Evolutionary conservation across 2,797 vertebrate genomes (phyloP), one percentile per base, ranked within the genome.

Genomic region (Megalops cyprinoides): DNA sequence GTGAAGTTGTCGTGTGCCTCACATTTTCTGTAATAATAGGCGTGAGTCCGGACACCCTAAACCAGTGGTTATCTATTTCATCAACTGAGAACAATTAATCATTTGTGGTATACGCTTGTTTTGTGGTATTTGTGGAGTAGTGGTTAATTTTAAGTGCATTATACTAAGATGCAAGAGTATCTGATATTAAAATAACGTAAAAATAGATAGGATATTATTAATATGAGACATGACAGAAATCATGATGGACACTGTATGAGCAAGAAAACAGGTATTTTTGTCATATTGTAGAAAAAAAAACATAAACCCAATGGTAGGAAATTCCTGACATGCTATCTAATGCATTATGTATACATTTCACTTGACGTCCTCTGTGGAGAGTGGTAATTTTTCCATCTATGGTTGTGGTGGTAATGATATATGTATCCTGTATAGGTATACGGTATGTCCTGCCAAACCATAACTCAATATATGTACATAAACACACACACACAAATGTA

Each of bases 21-120:
- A 20, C 65, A 69, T 69, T 53, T 44, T 39, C 39, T 42, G 67
- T 71, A 44, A 71, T 71, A 69, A 37, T 14, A 39, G 65, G 65
- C 65, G 65, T 37, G 67, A 1, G 44, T 20, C 15, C 18, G 67
- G 67, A 71, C 42, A 71, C 39, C 62, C n/a, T 62, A 1, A 37
- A 67, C 62, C 67, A 67, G 67, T 4, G 31, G 34, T 67, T 34
- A 39, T 31, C 34, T n/a, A 37, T 67, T 71, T 39, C 18, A 71
- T 42, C 39, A 42, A 71, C 14, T 67, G 4, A 44, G 44, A 23
- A 23, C n/a, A 39, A 71, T 2, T 42, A 14, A 44, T 44, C n/a
- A 23, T 53, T 23, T 42, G 44, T 44, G n/a, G n/a, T n/a, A 9
- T 23, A 2, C 9, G 44, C 71, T 18, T 71, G 5, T 71, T 23